Percentiles rank a stretch among this genome's conserved stretches.
phyloP scores from a whole-genome alignment of 2,888 invertebrate genomes.

The Zygothrica quintamaculata region DNA sequence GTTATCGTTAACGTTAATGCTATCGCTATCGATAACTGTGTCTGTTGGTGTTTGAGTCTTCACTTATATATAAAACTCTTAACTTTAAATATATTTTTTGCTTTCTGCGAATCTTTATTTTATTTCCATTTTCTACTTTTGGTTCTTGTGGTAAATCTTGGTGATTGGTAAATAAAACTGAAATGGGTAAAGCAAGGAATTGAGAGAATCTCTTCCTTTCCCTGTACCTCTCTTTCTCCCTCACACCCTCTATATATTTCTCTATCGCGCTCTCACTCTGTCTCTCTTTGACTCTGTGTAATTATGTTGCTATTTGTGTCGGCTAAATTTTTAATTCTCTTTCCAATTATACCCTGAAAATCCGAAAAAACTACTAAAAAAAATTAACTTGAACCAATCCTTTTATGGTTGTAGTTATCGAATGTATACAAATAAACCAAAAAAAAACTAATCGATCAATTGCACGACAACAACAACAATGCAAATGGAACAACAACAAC shows the following conservation, averaged over 20 bases:
- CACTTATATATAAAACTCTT: background rate
- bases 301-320: constrained; percentile 14
- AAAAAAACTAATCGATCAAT: constrained; percentile 75
- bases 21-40: constrained; percentile 40
- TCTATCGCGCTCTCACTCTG: constrained; percentile 15
- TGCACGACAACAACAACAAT: constrained; percentile 63
- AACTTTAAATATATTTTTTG: constrained; percentile 17
- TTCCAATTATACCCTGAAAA: constrained; percentile 40
- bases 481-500: constrained; percentile 42
- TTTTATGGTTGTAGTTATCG: constrained; percentile 78
- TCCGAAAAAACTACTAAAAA: constrained; percentile 23
- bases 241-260: constrained; percentile 1
- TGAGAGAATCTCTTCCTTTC: constrained; percentile 9
- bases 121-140: too few species aligned
- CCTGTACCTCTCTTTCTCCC: constrained; percentile 1
- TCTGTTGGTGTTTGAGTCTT: constrained; percentile 3
- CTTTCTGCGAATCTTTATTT: constrained; percentile 33
- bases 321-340: constrained; percentile 65
- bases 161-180: constrained; percentile 27
- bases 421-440: too few species aligned
- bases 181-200: too few species aligned
- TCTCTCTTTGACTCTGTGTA: constrained; percentile 2
- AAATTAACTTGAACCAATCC: constrained; percentile 31
- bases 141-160: constrained; percentile 36
- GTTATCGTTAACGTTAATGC: too few species aligned